Conservation (phyloP, 2,888 invertebrate genomes). For the Hartigia nigra region DNA sequence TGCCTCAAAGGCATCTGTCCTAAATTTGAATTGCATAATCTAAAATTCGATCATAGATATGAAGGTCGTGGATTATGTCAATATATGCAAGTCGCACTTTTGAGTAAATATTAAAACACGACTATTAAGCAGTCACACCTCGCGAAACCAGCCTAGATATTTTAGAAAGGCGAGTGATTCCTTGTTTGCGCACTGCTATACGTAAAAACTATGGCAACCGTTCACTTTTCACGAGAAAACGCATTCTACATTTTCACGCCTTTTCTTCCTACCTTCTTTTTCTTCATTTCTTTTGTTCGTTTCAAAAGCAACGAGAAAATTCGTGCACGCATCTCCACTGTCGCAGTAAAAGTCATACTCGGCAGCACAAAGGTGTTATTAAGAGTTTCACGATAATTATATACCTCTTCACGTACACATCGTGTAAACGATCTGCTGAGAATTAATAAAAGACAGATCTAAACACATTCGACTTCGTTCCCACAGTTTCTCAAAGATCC, state of each 20-base stretch:
- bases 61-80: background rate
- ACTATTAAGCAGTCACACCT: background rate
- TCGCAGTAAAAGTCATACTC: background rate
- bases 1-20: background rate
- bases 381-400: conserved; percentile 7
- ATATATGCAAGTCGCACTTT: background rate
- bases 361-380: background rate
- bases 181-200: conserved; percentile 14
- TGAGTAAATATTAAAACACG: background rate
- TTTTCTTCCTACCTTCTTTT: conserved; percentile 30
- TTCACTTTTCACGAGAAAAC: conserved; percentile 43
- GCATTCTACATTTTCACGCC: conserved; percentile 16
- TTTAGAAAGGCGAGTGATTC: conserved; percentile 55
- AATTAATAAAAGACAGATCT: conserved; percentile 9
- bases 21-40: background rate
- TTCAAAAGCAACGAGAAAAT: background rate
- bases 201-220: conserved; percentile 38
- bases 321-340: background rate
- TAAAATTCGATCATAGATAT: too few species aligned
- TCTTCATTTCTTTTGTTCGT: conserved; percentile 1
- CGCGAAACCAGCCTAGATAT: conserved; percentile 26
- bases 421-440: background rate
- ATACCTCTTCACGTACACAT: background rate
- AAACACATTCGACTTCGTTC: background rate
- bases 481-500: background rate